Evolutionary conservation across 2,888 invertebrate species (phyloP), one percentile per base, ranked within the genome.

Genomic region (Melanostoma mellinum): DNA sequence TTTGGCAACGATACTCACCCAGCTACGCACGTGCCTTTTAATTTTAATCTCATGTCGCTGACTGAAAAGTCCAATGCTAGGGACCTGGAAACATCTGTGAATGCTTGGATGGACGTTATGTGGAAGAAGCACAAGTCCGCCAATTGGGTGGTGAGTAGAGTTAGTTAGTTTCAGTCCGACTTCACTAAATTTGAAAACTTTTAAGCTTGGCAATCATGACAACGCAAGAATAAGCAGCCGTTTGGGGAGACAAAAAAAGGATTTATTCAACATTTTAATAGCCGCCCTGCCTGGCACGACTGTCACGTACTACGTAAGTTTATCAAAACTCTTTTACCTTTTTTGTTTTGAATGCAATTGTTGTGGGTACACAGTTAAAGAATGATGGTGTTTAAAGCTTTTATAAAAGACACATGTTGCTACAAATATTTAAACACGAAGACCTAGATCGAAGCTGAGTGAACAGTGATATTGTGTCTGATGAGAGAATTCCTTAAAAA

Each of bases 251-350:
- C 93, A 93, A 82, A 93, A 94, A 89, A 93, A 94, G 0, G 94
- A 95, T 82, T 93, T 94, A 0, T 89, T 96, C 3, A 95, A 95
- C 88, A 93, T 95, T 87, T 90, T 97, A 68, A 93, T 94, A 76
- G 92, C 95, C 88, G 89, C 95, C 9, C 91, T 97, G 33, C 96
- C 96, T 0, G 97, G 97, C 42, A 94, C 95, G 0, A 93, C 95
- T 0, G 93, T 96, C n/a, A 94, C 95, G 0, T 97, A 97, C 90
- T 96, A 97, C 87, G 97, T 87, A 65, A 81, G 82, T 79, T 52
- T 36, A 42, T 40, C n/a, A 9, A 48, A 3, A 35, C 6, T 9
- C 30, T 20, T 8, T 8, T 4, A 35, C 8, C 35, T n/a, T 9
- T 20, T 20, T 20, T 20, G 20, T 20, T 20, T 20, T 20, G 20